Evolutionary conservation across 2,888 invertebrate species (phyloP).

Genomic region (Ctena decussata): DNA sequence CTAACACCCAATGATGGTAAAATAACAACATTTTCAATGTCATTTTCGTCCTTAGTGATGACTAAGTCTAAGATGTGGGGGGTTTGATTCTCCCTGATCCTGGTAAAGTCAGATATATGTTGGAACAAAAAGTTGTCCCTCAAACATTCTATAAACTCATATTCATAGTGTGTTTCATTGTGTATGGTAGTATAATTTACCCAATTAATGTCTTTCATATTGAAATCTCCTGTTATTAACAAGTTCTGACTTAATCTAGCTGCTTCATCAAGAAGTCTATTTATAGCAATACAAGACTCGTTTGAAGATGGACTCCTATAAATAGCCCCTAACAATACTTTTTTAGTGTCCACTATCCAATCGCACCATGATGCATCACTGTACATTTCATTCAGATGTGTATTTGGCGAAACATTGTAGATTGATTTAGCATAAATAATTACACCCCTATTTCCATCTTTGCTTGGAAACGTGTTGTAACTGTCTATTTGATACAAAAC

Average conservation of each 20-base stretch:
- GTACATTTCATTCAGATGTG: background rate
- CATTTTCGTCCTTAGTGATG: constrained; percentile 25
- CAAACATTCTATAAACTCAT: constrained; percentile 24
- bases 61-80: constrained; percentile 12
- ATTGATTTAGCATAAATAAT: constrained; percentile 28
- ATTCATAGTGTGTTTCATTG: constrained; percentile 18
- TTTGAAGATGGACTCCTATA: constrained; percentile 23
- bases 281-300: background rate
- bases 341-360: constrained; percentile 9
- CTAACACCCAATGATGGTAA: constrained; percentile 15
- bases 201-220: constrained; percentile 36
- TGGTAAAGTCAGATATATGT: constrained; percentile 17
- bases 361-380: constrained; percentile 20
- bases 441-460: constrained; percentile 24
- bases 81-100: constrained; percentile 19
- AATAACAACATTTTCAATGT: constrained; percentile 8
- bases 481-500: constrained; percentile 27
- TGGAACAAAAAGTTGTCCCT: constrained; percentile 23
- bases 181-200: constrained; percentile 14
- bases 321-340: constrained; percentile 7
- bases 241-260: constrained; percentile 6
- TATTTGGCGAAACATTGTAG: constrained; percentile 24
- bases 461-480: constrained; percentile 23
- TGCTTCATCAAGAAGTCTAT: background rate
- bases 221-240: constrained; percentile 30